Evolutionary conservation across 2,888 invertebrate species (phyloP).

Genomic region (Octonoba sinensis): DNA sequence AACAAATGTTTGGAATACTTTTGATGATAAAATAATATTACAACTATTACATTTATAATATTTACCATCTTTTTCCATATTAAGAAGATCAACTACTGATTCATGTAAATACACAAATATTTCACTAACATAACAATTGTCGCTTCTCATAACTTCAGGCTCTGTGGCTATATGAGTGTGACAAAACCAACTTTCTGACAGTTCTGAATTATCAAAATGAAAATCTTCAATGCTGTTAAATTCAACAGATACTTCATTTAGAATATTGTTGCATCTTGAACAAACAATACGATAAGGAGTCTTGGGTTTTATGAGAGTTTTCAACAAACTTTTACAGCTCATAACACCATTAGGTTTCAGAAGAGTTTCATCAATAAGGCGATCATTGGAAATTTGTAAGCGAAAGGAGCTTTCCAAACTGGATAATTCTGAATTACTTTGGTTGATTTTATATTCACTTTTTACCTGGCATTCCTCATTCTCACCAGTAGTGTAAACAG

Average conservation of each 20-base stretch:
- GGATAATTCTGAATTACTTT: not conserved
- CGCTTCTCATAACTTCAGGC: not conserved
- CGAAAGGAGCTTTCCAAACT: not conserved
- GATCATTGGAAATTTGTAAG: not conserved
- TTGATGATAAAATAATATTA: not conserved
- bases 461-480: not conserved
- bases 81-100: not conserved
- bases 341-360: no score
- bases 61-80: not conserved
- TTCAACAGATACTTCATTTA: not conserved
- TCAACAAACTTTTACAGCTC: not conserved
- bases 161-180: not conserved
- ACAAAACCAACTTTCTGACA: slow-evolving; percentile 13
- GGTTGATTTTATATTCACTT: not conserved
- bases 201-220: slow-evolving; percentile 1
- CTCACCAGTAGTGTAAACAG: not conserved
- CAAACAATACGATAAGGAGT: not conserved
- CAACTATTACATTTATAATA: not conserved
- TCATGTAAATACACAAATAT: slow-evolving; percentile 11
- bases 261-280: not conserved
- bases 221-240: not conserved
- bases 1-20: not conserved
- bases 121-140: not conserved
- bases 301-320: not conserved
- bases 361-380: not conserved